Conservation (phyloP, 2,113 vertebrate species). For the Anguilla japonica region DNA sequence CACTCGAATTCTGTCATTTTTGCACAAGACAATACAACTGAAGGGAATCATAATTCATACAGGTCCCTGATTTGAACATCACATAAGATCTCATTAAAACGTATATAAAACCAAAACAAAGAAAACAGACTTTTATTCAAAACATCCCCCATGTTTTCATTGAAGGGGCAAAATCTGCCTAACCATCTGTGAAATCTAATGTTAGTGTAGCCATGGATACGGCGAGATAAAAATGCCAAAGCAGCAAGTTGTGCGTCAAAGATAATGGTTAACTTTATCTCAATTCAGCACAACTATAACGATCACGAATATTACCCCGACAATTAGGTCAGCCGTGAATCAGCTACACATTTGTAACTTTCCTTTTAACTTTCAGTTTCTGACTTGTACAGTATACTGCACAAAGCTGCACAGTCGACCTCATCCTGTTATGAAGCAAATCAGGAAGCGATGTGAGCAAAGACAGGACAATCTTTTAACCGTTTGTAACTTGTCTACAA, state of each 20-base stretch:
- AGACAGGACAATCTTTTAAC: not conserved
- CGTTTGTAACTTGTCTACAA: not conserved
- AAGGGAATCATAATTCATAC: not conserved
- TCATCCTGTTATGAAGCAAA: constrained; percentile 31
- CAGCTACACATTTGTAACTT: not conserved
- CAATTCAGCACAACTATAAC: no score
- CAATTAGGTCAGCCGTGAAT: not conserved
- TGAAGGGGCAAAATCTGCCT: no score
- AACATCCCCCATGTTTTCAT: no score
- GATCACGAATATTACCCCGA: no score
- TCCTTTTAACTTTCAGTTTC: constrained; percentile 1
- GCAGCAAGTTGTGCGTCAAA: no score
- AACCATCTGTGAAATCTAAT: no score
- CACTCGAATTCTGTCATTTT: no score
- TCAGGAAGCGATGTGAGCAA: not conserved
- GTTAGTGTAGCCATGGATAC: no score
- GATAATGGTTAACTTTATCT: no score
- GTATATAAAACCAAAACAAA: not conserved
- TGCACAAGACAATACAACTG: not conserved
- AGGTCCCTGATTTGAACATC: not conserved
- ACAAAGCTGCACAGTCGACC: not conserved
- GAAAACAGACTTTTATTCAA: not conserved
- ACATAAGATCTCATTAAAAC: not conserved
- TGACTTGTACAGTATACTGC: not conserved
- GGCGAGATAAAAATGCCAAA: no score